Evolutionary conservation across 2,797 vertebrate genomes (phyloP).

Genomic region (Spheniscus humboldti): DNA sequence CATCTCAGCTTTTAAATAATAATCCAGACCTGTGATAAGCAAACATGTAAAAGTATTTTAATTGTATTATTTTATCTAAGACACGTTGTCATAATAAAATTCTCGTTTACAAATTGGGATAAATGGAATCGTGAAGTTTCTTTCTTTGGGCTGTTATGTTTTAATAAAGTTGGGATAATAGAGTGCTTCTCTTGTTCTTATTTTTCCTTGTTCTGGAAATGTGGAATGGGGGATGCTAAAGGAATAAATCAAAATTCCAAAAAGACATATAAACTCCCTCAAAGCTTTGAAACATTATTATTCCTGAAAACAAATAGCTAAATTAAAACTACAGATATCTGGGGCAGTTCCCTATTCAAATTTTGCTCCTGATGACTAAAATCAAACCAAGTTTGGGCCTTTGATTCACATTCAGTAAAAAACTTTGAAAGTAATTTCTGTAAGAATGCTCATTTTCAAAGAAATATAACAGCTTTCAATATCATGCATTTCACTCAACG

Average conservation of each 20-base stretch:
- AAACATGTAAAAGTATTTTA: neutral
- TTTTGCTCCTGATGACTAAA: neutral
- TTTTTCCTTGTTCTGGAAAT: neutral
- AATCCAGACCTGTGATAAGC: neutral
- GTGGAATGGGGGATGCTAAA: neutral
- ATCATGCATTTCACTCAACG: neutral
- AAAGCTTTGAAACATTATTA: conserved; percentile 7
- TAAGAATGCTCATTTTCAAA: conserved; percentile 11
- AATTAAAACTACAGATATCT: neutral
- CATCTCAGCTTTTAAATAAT: neutral
- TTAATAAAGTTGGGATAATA: neutral
- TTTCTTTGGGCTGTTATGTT: neutral
- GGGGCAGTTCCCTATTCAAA: neutral
- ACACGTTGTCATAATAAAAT: neutral
- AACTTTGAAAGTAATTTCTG: conserved; percentile 20
- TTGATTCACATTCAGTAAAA: neutral
- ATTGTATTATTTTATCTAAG: neutral
- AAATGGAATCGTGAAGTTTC: neutral
- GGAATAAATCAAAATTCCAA: neutral
- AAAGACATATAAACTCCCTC: neutral
- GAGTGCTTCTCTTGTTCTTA: neutral
- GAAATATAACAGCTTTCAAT: conserved; percentile 15
- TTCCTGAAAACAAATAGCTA: conserved; percentile 13
- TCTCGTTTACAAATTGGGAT: neutral
- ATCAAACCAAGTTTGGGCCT: conserved; percentile 8